phyloP scores from a whole-genome alignment of 2,888 invertebrate species.

The Aleiodes testaceus region DNA sequence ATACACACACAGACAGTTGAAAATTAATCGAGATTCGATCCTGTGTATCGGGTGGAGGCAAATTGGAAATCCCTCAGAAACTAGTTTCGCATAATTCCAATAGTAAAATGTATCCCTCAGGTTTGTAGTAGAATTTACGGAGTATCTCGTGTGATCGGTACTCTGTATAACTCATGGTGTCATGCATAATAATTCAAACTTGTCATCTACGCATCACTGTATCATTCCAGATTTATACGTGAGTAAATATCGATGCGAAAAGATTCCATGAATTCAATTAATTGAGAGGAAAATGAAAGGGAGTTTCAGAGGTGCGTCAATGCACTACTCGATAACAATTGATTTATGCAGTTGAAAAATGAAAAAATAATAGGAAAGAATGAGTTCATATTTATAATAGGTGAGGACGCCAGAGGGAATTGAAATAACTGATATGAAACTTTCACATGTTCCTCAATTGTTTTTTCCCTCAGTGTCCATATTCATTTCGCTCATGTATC shows the following conservation, averaged over 20 bases:
- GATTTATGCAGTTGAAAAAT: too few species aligned
- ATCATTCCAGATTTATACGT: conserved; percentile 17
- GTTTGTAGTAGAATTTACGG: not conserved
- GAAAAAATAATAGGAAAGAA: too few species aligned
- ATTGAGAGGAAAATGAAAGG: not conserved
- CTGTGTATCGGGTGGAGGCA: conserved; percentile 59
- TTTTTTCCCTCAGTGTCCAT: conserved; percentile 51
- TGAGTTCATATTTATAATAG: too few species aligned
- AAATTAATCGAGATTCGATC: conserved; percentile 69
- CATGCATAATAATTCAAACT: conserved; percentile 37
- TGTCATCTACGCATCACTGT: conserved; percentile 40
- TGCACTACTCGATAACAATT: too few species aligned
- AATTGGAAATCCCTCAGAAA: conserved; percentile 69
- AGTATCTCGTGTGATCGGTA: conserved; percentile 9
- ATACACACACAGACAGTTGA: too few species aligned
- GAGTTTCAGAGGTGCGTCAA: too few species aligned
- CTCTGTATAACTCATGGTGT: conserved; percentile 25
- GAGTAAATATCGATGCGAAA: not conserved
- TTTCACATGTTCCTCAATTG: conserved; percentile 61
- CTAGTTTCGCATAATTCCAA: conserved; percentile 68
- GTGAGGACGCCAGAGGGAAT: too few species aligned
- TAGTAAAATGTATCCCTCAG: conserved; percentile 63
- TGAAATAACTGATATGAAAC: conserved; percentile 59
- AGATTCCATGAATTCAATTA: not conserved
- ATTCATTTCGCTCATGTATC: conserved; percentile 7